Evolutionary conservation across 1,140 invertebrate species (phyloP).

Genomic region (Bombus superbus): DNA sequence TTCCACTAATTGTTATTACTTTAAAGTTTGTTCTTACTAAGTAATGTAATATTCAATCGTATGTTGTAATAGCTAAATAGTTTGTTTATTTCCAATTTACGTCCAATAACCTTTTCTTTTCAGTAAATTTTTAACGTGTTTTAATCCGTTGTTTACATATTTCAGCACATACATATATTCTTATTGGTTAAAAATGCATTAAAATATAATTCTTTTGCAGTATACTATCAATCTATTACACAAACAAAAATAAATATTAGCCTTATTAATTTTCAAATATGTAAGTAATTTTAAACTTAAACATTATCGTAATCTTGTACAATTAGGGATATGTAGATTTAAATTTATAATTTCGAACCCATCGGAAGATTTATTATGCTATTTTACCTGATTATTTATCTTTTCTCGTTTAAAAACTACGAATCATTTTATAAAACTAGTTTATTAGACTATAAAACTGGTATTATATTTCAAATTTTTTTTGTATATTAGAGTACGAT

Average conservation of each 20-base stretch:
- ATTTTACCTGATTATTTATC: background rate
- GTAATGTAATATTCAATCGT: background rate
- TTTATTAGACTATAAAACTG: background rate
- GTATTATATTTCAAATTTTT: background rate
- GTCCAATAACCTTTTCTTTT: background rate
- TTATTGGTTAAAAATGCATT: background rate
- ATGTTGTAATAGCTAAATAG: background rate
- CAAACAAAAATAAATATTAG: background rate
- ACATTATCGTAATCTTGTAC: background rate
- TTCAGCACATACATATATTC: background rate
- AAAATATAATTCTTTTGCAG: conserved; percentile 4
- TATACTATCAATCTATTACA: background rate
- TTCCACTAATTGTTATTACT: background rate
- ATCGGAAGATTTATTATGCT: background rate
- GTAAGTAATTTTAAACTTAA: conserved; percentile 1
- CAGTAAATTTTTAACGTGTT: background rate
- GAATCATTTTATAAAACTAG: background rate
- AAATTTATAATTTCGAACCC: background rate
- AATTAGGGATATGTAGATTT: background rate
- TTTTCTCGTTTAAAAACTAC: background rate
- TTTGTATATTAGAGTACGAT: background rate
- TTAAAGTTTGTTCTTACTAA: background rate
- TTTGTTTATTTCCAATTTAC: background rate
- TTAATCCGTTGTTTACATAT: background rate
- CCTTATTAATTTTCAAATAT: background rate